Evolutionary conservation across 2,113 vertebrate species (phyloP).

Genomic region (Pantherophis guttatus): DNA sequence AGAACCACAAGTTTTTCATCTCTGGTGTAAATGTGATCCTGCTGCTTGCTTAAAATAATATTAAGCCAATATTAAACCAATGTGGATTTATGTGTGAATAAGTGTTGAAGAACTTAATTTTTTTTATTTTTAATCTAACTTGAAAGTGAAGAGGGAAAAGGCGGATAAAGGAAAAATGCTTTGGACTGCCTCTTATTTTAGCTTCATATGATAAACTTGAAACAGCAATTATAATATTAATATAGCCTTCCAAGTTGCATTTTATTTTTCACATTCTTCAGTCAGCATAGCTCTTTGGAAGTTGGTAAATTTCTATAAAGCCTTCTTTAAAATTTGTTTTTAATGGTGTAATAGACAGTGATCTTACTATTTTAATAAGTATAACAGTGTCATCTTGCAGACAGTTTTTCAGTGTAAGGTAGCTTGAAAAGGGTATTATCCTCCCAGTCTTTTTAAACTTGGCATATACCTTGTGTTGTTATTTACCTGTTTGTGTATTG

Average conservation of each 20-base stretch:
- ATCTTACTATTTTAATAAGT: background rate
- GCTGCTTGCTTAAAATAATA: background rate
- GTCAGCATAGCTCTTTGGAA: background rate
- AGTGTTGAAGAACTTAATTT: background rate
- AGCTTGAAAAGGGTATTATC: background rate
- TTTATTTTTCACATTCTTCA: background rate
- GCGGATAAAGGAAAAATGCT: background rate
- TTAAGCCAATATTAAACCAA: background rate
- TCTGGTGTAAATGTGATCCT: background rate
- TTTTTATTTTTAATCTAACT: background rate
- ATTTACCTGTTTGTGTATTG: background rate
- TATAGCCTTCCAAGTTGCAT: background rate
- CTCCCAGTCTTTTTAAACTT: background rate
- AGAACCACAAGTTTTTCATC: background rate
- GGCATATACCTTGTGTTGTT: background rate
- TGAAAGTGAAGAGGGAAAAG: background rate
- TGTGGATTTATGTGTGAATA: background rate
- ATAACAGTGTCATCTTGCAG: background rate
- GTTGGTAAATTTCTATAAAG: background rate
- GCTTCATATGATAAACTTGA: background rate
- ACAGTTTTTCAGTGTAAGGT: background rate
- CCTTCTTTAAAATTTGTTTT: background rate
- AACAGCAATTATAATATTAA: background rate
- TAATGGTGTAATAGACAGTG: background rate
- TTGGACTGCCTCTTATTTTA: background rate